Evolutionary conservation across 2,113 vertebrate species (phyloP).

Genomic region (Nestor notabilis): DNA sequence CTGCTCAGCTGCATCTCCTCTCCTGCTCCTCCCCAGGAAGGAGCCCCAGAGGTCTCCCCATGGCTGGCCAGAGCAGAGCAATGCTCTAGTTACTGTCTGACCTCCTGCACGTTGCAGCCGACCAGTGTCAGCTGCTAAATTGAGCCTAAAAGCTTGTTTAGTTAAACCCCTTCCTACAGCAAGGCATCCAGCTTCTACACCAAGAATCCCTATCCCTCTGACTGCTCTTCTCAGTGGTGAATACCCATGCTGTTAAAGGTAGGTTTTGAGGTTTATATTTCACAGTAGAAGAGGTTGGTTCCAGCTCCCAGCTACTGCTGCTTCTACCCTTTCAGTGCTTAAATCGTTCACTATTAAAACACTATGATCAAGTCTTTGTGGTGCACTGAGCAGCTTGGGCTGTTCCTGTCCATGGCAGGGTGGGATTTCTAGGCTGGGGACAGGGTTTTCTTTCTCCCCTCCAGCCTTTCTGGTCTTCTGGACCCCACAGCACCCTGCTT

Average conservation of each 20-base stretch:
- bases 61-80: neutral
- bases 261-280: accelerated
- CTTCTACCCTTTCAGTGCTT: neutral
- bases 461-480: neutral
- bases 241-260: accelerated
- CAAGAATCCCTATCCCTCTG: accelerated
- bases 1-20: neutral
- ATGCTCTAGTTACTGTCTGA: neutral
- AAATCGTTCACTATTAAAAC: neutral
- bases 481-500: too few species aligned
- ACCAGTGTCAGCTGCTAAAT: neutral
- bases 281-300: neutral
- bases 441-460: neutral
- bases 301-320: neutral
- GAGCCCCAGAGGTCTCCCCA: neutral
- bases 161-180: neutral
- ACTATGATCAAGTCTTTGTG: neutral
- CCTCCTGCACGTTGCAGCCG: neutral
- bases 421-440: neutral
- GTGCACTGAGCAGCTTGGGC: neutral
- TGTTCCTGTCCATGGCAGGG: neutral
- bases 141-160: neutral
- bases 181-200: neutral
- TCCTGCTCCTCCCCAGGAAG: neutral
- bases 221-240: neutral